A percentile compares a stretch with the other conserved stretches of the same genome.
These are phyloP conservation scores for Huso huso DNA, from an alignment of 2,797 vertebrate genomes.

Conservation along the genomic window DNA sequence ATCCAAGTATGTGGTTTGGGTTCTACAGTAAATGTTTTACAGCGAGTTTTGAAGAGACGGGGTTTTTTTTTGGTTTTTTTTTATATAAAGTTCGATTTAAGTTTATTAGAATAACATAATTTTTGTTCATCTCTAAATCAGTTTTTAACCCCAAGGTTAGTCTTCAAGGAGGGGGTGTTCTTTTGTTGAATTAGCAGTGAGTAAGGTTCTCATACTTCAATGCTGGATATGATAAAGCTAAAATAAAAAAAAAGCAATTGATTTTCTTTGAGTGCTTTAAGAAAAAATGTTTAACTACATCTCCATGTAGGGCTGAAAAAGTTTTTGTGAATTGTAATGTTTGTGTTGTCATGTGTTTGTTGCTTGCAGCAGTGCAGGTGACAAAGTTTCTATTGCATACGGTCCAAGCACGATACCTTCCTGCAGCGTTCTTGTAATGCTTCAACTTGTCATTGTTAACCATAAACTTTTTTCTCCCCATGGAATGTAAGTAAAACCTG, in stretches of 20 bases:
- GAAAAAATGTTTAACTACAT: conserved; percentile 64
- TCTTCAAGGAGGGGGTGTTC: conserved; percentile 21
- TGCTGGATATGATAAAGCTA: conserved; percentile 70
- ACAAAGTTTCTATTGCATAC: conserved; percentile 49
- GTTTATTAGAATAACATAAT: conserved; percentile 26
- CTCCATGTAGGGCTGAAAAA: conserved; percentile 77
- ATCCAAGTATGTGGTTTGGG: conserved; percentile 56
- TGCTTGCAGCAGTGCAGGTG: conserved; percentile 43
- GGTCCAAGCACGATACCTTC: conserved; percentile 54
- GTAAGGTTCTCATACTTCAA: conserved; percentile 44
- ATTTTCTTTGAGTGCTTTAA: conserved; percentile 83
- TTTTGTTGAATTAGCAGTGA: conserved; percentile 15
- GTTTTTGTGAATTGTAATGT: conserved; percentile 67
- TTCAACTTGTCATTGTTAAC: conserved; percentile 61
- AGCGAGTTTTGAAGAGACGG: conserved; percentile 25
- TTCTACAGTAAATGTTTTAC: conserved; percentile 16
- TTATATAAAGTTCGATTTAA: conserved; percentile 21
- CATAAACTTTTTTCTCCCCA: conserved; percentile 72
- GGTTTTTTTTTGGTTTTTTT: no score
- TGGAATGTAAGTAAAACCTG: conserved; percentile 77
- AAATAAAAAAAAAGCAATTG: conserved; percentile 49
- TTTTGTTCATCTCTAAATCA: conserved; percentile 39
- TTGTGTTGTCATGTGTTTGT: conserved; percentile 67
- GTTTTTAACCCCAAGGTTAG: conserved; percentile 35
- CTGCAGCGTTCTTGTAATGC: conserved; percentile 53